These are phyloP conservation scores for Gymnopithys bicolor DNA, from an alignment of 2,797 vertebrate genomes.

Conservation along the genomic window DNA sequence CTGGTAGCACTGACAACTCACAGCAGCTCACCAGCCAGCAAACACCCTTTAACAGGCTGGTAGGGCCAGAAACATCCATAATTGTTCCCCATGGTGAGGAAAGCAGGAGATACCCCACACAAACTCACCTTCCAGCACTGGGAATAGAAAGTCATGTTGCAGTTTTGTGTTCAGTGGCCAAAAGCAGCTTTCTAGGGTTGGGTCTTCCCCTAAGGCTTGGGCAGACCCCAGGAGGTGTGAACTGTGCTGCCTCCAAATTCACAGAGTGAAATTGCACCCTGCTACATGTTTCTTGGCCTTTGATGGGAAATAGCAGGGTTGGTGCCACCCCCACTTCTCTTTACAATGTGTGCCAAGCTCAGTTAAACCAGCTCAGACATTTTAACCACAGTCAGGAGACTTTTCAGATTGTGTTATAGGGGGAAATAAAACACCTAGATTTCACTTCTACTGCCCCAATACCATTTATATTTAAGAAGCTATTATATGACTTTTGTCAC, in stretches of 20 bases:
- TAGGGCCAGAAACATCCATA: not conserved
- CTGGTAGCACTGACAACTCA: not conserved
- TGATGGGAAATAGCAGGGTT: not conserved
- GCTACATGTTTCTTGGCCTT: not conserved
- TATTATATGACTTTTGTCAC: not conserved
- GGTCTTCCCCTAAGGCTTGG: not conserved
- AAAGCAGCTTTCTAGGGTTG: not conserved
- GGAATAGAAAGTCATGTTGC: not conserved
- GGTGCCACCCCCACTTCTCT: not conserved
- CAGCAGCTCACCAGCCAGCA: not conserved
- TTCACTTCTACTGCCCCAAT: not conserved
- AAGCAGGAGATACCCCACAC: not conserved
- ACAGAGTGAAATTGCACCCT: not conserved
- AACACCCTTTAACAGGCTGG: not conserved
- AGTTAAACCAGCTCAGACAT: not conserved
- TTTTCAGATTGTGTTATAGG: not conserved
- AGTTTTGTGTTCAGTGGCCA: not conserved
- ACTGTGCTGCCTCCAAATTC: accelerated
- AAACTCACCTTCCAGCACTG: not conserved
- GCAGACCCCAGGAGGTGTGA: not conserved
- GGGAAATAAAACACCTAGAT: not conserved
- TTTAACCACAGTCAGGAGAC: not conserved
- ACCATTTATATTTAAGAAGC: not conserved
- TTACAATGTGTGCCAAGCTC: not conserved
- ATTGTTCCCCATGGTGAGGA: not conserved